A percentile compares a stretch with the other conserved stretches of the same genome.
These are phyloP conservation scores for Eptatretus burgeri DNA, from an alignment of 2,113 vertebrate species.

Conservation along the genomic window DNA sequence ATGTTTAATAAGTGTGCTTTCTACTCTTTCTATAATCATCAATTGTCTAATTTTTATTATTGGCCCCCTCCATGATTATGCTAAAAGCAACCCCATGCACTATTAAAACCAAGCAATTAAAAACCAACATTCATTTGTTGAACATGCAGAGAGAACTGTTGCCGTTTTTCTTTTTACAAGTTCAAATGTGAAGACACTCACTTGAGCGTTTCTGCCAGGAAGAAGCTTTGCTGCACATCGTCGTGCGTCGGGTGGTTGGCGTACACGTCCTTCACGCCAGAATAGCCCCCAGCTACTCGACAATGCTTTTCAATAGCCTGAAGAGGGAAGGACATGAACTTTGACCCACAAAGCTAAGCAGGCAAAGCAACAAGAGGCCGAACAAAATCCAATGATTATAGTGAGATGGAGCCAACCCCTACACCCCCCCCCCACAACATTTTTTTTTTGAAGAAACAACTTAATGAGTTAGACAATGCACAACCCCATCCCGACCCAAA, in stretches of 20 bases:
- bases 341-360: background rate
- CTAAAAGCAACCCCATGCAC: background rate
- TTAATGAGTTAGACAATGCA: too few species aligned
- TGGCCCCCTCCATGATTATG: background rate
- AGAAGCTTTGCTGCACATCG: conserved; percentile 96
- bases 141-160: background rate
- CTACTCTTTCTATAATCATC: too few species aligned
- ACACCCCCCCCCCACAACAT: too few species aligned
- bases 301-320: conserved; percentile 93
- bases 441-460: too few species aligned
- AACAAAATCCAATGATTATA: too few species aligned
- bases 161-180: too few species aligned
- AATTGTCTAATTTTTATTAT: background rate
- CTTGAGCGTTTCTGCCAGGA: conserved; percentile 93
- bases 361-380: background rate
- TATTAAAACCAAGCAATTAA: background rate
- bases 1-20: too few species aligned
- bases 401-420: too few species aligned
- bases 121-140: background rate
- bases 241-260: conserved; percentile 65
- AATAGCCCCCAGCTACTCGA: conserved; percentile 71
- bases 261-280: conserved; percentile 87
- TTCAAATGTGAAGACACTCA: conserved; percentile 18
- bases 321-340: conserved; percentile 10
- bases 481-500: too few species aligned